A percentile compares a stretch with the other conserved stretches of the same genome.
These are phyloP conservation scores for Monopterus albus DNA, from an alignment of 2,113 vertebrate species.

Conservation along the genomic window DNA sequence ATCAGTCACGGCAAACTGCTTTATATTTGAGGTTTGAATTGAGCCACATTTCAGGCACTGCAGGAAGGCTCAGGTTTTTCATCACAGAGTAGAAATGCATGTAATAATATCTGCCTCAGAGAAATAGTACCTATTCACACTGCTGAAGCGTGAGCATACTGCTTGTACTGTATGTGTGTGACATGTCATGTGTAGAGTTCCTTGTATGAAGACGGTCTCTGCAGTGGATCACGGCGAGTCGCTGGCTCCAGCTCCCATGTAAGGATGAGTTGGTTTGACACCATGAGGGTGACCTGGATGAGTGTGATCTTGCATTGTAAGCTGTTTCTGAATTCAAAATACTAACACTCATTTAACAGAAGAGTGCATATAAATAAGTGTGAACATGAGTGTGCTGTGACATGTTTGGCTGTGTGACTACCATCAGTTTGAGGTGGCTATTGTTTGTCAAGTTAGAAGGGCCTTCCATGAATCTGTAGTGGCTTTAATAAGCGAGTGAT, in stretches of 20 bases:
- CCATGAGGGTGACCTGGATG: neutral
- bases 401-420: too few species aligned
- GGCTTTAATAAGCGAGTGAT: neutral
- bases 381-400: too few species aligned
- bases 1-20: neutral
- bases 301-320: neutral
- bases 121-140: neutral
- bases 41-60: neutral
- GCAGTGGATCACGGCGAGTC: constrained; percentile 76
- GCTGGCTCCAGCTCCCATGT: constrained; percentile 80
- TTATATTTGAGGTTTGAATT: neutral
- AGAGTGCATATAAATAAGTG: too few species aligned
- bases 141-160: neutral
- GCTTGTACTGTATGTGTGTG: neutral
- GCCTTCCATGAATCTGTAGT: neutral
- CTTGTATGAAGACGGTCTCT: constrained; percentile 82
- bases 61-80: neutral
- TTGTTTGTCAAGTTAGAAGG: too few species aligned
- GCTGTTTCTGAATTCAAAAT: too few species aligned
- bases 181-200: constrained; percentile 78
- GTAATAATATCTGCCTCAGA: neutral
- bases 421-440: too few species aligned
- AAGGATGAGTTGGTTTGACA: constrained; percentile 71
- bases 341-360: too few species aligned
- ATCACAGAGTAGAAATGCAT: neutral